A percentile compares a stretch with the other conserved stretches of the same genome.
Evolutionary conservation across 2,888 invertebrate species (phyloP).

Genomic region (Nowickia ferox): DNA sequence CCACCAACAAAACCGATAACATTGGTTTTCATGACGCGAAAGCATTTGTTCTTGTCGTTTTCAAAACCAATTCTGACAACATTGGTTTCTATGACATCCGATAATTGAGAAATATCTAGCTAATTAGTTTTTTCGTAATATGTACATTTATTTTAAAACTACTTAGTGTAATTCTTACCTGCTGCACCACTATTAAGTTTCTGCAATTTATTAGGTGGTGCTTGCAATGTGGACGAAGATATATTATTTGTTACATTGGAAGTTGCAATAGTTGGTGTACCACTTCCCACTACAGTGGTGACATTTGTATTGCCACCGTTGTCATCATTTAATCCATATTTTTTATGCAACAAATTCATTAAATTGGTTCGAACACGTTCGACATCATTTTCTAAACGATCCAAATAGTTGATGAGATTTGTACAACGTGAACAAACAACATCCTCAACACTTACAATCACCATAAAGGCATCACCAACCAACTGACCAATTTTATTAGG

Average conservation of each 20-base stretch:
- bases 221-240: slow-evolving; percentile 69
- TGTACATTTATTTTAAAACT: too few relatives aligned
- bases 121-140: too few relatives aligned
- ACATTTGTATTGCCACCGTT: slow-evolving; percentile 71
- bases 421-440: slow-evolving; percentile 83
- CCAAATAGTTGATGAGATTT: slow-evolving; percentile 83
- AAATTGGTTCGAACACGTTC: slow-evolving; percentile 82
- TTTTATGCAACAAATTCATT: slow-evolving; percentile 82
- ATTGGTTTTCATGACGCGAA: too few relatives aligned
- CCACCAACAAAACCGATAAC: too few relatives aligned
- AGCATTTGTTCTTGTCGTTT: too few relatives aligned
- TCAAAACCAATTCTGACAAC: too few relatives aligned
- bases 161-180: slow-evolving; percentile 73
- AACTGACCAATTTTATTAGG: slow-evolving; percentile 84
- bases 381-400: slow-evolving; percentile 83
- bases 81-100: too few relatives aligned
- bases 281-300: slow-evolving; percentile 38
- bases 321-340: slow-evolving; percentile 82
- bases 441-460: slow-evolving; percentile 83
- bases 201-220: slow-evolving; percentile 82
- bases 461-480: slow-evolving; percentile 84
- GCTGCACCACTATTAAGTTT: slow-evolving; percentile 79
- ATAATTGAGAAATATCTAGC: too few relatives aligned
- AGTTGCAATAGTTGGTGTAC: slow-evolving; percentile 55
- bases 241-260: slow-evolving; percentile 64